phyloP scores from a whole-genome alignment of 64 coral and sea anemone genomes.

The Catalaphyllia jardinei region DNA sequence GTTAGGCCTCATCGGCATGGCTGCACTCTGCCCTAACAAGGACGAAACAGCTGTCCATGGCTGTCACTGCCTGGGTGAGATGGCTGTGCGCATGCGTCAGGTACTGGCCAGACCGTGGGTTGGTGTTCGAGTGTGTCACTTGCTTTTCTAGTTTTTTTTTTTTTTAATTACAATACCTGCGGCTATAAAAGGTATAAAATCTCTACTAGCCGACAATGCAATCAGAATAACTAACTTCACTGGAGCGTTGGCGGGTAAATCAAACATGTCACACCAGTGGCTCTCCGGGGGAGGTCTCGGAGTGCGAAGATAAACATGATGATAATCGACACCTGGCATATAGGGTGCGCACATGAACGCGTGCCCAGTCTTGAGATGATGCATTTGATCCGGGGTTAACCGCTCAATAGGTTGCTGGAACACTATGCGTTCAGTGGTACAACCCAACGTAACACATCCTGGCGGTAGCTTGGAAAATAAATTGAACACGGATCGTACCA shows the following conservation, averaged over 20 bases:
- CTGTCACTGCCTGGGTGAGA: no score
- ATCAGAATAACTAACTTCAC: constrained; percentile 73
- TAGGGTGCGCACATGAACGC: constrained; percentile 49
- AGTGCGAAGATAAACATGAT: constrained; percentile 63
- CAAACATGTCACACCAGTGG: constrained; percentile 64
- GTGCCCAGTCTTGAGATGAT: constrained; percentile 60
- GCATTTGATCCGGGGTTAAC: not conserved
- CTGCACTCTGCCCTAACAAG: no score
- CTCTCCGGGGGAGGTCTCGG: constrained; percentile 32
- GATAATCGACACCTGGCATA: constrained; percentile 61
- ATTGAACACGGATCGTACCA: constrained; percentile 69
- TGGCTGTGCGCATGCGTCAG: no score
- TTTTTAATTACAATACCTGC: constrained; percentile 51
- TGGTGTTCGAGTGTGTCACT: no score
- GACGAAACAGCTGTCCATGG: no score
- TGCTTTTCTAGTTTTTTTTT: no score
- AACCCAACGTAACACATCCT: constrained; percentile 60
- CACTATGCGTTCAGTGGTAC: constrained; percentile 73
- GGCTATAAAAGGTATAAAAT: constrained; percentile 72
- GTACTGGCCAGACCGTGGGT: no score
- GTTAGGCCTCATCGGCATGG: no score
- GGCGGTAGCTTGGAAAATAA: constrained; percentile 61
- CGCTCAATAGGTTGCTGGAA: constrained; percentile 31
- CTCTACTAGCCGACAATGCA: constrained; percentile 70
- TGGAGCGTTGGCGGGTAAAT: constrained; percentile 20